These are phyloP conservation scores for Macropodus opercularis DNA, from an alignment of 2,797 vertebrate species.

Conservation along the genomic window DNA sequence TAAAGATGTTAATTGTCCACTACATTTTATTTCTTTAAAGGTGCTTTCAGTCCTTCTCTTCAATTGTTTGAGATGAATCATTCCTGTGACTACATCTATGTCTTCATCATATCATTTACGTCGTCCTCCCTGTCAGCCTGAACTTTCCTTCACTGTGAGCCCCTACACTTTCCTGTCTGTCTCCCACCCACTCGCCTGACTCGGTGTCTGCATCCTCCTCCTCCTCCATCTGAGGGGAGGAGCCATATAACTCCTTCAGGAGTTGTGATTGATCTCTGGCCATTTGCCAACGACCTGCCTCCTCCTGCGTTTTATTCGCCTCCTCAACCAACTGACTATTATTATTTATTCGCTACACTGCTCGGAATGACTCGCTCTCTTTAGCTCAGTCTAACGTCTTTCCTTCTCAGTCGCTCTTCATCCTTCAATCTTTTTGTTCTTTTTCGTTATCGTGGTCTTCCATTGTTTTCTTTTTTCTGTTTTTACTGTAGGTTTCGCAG, in stretches of 20 bases:
- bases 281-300: slow-evolving; percentile 44
- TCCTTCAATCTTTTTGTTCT: too few species aligned
- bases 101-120: slow-evolving; percentile 15
- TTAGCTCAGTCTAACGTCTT: neutral
- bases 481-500: slow-evolving; percentile 41
- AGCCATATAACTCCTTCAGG: slow-evolving; percentile 45
- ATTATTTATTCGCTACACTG: slow-evolving; percentile 19
- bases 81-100: slow-evolving; percentile 17
- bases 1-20: slow-evolving; percentile 24
- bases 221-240: slow-evolving; percentile 42
- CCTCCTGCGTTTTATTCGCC: slow-evolving; percentile 25
- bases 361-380: slow-evolving; percentile 10
- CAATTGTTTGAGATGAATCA: neutral
- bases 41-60: slow-evolving; percentile 1
- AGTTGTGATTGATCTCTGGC: slow-evolving; percentile 61
- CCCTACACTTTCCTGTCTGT: slow-evolving; percentile 8
- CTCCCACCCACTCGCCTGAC: slow-evolving; percentile 24
- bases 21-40: slow-evolving; percentile 15
- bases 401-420: slow-evolving; percentile 10
- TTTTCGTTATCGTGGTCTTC: too few species aligned
- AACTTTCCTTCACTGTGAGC: slow-evolving; percentile 35
- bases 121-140: slow-evolving; percentile 13
- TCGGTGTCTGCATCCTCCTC: slow-evolving; percentile 23
- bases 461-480: slow-evolving; percentile 29
- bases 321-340: slow-evolving; percentile 41